Percentiles rank a stretch among this genome's conserved stretches.
Conservation (phyloP, 2,888 invertebrate species). For the Monoplex corrugatus region DNA sequence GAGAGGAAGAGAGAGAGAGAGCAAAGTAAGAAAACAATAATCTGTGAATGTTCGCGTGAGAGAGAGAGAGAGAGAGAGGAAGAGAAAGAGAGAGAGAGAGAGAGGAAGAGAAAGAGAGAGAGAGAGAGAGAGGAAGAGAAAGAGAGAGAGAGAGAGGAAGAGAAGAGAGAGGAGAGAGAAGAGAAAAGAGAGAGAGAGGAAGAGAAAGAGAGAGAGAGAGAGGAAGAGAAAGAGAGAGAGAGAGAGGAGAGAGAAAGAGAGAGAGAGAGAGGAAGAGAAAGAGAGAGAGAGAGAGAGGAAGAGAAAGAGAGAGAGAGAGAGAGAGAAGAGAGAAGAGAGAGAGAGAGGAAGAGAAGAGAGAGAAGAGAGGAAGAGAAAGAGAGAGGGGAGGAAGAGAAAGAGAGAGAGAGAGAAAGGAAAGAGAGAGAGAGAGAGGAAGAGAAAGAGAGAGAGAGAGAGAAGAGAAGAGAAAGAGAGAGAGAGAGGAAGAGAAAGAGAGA, state of each 20-base stretch:
- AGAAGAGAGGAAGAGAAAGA: background rate
- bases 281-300: background rate
- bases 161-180: background rate
- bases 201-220: background rate
- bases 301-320: background rate
- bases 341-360: background rate
- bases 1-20: slow-evolving; percentile 8
- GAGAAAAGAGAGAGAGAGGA: background rate
- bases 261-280: background rate
- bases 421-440: background rate
- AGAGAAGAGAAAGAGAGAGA: background rate
- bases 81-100: too few relatives aligned
- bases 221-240: background rate
- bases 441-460: background rate
- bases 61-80: background rate
- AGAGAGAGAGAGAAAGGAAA: background rate
- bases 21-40: background rate
- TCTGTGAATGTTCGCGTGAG: background rate
- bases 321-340: background rate
- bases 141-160: too few relatives aligned
- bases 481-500: background rate
- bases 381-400: background rate
- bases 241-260: background rate
- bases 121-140: too few relatives aligned
- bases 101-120: too few relatives aligned